Conservation (phyloP, 2,888 invertebrate genomes). For the Volucella inflata region DNA sequence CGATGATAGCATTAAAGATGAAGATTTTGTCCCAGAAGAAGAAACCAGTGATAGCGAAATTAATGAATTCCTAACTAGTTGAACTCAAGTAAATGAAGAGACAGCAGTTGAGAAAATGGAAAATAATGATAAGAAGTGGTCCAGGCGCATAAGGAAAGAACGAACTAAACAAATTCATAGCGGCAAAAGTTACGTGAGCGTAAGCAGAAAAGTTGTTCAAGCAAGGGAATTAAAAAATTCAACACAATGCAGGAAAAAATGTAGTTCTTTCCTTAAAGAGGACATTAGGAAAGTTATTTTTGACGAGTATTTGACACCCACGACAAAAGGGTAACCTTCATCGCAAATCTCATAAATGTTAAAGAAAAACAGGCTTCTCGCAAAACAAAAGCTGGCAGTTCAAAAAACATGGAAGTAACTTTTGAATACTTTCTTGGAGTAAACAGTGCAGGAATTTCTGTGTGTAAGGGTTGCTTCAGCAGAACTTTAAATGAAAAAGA, state of each 20-base stretch:
- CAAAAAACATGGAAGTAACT: not conserved
- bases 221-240: not conserved
- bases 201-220: too few species aligned
- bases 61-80: too few species aligned
- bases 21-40: not conserved
- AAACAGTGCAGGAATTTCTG: constrained; percentile 10
- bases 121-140: constrained; percentile 4
- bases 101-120: not conserved
- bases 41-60: constrained; percentile 7
- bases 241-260: not conserved
- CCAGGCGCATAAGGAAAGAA: constrained; percentile 8
- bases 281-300: constrained; percentile 13
- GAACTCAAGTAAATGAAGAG: too few species aligned
- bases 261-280: too few species aligned
- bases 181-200: constrained; percentile 6
- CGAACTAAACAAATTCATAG: constrained; percentile 4
- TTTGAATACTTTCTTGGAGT: constrained; percentile 15
- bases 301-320: constrained; percentile 6
- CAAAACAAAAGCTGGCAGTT: constrained; percentile 12
- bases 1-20: constrained; percentile 1
- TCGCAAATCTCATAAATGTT: constrained; percentile 16
- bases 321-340: constrained; percentile 17
- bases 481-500: constrained; percentile 4
- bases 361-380: constrained; percentile 22
- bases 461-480: constrained; percentile 13